Conservation (phyloP, 2,888 invertebrate genomes). For the Lithosia quadra region DNA sequence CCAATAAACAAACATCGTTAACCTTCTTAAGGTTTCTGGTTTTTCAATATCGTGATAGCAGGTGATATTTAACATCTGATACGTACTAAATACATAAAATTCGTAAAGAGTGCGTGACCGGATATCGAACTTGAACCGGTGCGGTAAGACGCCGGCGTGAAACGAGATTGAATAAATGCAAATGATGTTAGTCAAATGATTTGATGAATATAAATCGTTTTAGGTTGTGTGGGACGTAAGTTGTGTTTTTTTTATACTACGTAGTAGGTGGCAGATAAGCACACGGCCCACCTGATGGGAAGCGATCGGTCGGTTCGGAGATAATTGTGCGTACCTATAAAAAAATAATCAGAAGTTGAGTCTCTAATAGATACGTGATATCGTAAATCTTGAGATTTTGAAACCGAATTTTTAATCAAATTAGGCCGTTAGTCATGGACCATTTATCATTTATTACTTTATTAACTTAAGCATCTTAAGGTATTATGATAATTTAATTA, state of each 20-base stretch:
- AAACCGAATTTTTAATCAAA: background rate
- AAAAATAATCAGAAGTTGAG: background rate
- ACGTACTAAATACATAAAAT: background rate
- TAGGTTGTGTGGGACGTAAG: background rate
- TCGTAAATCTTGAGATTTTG: constrained; percentile 2
- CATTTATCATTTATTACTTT: background rate
- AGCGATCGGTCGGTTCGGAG: too few relatives aligned
- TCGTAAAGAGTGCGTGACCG: background rate
- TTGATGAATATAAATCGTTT: background rate
- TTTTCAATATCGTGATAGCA: background rate
- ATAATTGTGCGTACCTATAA: background rate
- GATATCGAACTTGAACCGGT: constrained; percentile 4
- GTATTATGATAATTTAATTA: background rate
- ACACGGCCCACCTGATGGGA: too few relatives aligned
- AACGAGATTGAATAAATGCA: background rate
- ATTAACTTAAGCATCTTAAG: constrained; percentile 1
- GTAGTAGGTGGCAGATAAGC: too few relatives aligned
- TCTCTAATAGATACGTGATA: background rate
- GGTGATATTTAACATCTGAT: background rate
- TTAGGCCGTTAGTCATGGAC: background rate
- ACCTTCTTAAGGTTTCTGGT: background rate
- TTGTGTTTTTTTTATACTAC: background rate
- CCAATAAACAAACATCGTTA: too few relatives aligned
- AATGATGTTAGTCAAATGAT: constrained; percentile 2
- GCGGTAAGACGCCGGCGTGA: background rate